phyloP scores from a whole-genome alignment of 2,888 invertebrate species.

The Cinara cedri region DNA sequence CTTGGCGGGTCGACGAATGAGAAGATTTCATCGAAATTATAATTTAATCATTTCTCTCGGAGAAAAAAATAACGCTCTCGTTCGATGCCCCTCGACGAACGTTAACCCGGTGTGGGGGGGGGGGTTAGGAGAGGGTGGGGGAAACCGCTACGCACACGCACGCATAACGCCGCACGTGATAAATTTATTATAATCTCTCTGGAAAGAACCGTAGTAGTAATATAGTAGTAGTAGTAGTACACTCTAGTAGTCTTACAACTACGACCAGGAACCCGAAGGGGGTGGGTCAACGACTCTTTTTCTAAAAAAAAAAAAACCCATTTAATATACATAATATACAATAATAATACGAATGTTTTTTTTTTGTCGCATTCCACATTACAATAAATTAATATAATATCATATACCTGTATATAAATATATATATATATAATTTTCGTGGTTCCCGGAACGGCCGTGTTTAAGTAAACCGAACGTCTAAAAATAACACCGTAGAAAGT shows the following conservation, averaged over 20 bases:
- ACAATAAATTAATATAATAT: background rate
- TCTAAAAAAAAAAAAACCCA: conserved; percentile 11
- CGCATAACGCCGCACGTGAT: too few species aligned
- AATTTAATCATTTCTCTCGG: conserved; percentile 1
- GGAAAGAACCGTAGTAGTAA: too few species aligned
- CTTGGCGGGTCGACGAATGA: background rate
- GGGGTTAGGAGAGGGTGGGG: too few species aligned
- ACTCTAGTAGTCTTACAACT: too few species aligned
- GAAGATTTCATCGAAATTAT: background rate
- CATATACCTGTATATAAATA: background rate
- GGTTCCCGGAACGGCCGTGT: conserved; percentile 4
- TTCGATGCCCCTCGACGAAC: too few species aligned
- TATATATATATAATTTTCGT: too few species aligned
- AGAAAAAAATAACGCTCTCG: background rate
- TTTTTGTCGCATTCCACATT: conserved; percentile 13
- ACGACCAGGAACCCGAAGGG: too few species aligned
- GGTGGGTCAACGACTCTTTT: background rate
- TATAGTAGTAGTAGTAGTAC: too few species aligned
- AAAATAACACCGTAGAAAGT: background rate
- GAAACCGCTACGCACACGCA: background rate
- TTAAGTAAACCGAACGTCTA: background rate
- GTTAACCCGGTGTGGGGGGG: too few species aligned
- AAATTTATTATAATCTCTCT: background rate
- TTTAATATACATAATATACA: background rate
- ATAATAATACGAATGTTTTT: background rate